A percentile compares a stretch with the other conserved stretches of the same genome.
Evolutionary conservation across 2,888 invertebrate genomes (phyloP).

Genomic region (Atethmia centrago): DNA sequence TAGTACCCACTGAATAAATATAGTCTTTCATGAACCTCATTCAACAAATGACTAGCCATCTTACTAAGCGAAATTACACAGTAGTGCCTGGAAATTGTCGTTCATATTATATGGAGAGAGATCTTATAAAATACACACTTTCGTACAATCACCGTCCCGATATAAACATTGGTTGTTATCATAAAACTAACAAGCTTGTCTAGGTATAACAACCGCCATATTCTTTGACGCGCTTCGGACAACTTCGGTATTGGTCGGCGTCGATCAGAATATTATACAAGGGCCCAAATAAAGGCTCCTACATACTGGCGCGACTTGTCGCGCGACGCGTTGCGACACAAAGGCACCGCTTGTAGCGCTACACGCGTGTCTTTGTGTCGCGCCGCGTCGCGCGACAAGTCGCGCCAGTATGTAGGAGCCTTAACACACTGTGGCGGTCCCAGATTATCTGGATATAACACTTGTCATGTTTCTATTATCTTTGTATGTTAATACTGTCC

Average conservation of each 20-base stretch:
- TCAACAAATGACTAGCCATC: conserved; percentile 15
- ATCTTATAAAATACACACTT: conserved; percentile 56
- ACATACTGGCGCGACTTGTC: too few relatives aligned
- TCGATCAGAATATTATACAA: conserved; percentile 80
- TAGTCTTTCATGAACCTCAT: conserved; percentile 4
- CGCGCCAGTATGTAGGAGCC: too few relatives aligned
- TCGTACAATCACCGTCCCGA: conserved; percentile 54
- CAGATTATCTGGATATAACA: conserved; percentile 69
- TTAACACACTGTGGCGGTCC: conserved; percentile 52
- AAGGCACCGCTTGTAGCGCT: too few relatives aligned
- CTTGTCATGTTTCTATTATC: conserved; percentile 67
- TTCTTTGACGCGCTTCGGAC: conserved; percentile 67
- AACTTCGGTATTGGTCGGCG: conserved; percentile 68
- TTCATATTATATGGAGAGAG: conserved; percentile 43
- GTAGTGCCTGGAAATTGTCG: conserved; percentile 32
- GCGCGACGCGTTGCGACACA: too few relatives aligned
- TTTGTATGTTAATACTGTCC: conserved; percentile 57
- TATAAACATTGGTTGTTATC: conserved; percentile 64
- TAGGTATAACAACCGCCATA: conserved; percentile 64
- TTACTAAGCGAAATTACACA: conserved; percentile 33
- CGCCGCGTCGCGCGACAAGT: too few relatives aligned
- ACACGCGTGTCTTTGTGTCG: too few relatives aligned
- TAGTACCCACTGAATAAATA: conserved; percentile 12
- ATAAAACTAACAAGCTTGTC: conserved; percentile 72
- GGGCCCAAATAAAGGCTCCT: conserved; percentile 68